A percentile compares a stretch with the other conserved stretches of the same genome.
Conservation (phyloP, 2,797 vertebrate species). For the Mormyrops attenuatus region DNA sequence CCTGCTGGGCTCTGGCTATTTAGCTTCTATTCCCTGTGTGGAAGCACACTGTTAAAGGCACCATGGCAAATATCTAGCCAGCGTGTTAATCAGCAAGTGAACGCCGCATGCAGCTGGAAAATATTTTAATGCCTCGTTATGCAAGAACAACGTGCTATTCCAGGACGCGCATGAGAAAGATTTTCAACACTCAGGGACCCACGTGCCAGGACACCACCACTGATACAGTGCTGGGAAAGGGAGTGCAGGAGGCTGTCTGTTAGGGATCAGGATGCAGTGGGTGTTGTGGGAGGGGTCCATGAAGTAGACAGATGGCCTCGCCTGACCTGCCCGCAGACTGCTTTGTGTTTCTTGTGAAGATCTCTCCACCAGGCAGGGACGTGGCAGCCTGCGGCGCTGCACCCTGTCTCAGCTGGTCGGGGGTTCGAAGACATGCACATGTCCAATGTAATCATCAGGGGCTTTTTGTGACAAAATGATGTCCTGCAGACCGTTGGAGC, state of each 20-base stretch:
- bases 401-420: not conserved
- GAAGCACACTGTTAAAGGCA: slow-evolving; percentile 22
- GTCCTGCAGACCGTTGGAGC: not conserved
- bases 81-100: slow-evolving; percentile 35
- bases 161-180: slow-evolving; percentile 29
- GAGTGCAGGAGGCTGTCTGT: slow-evolving; percentile 3
- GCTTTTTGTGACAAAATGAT: not conserved
- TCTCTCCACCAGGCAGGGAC: slow-evolving; percentile 15
- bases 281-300: slow-evolving; percentile 18
- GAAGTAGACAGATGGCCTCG: slow-evolving; percentile 49
- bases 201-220: not conserved
- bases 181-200: not conserved
- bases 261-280: slow-evolving; percentile 30
- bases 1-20: not conserved
- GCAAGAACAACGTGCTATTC: slow-evolving; percentile 34
- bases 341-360: slow-evolving; percentile 39
- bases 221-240: not conserved
- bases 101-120: slow-evolving; percentile 35
- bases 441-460: not conserved
- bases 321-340: slow-evolving; percentile 48
- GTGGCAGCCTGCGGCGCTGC: not conserved
- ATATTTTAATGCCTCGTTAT: slow-evolving; percentile 38
- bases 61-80: slow-evolving; percentile 29
- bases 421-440: not conserved
- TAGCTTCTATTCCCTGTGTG: not conserved